phyloP scores from a whole-genome alignment of 2,113 vertebrate species.

The Epinephelus moara region DNA sequence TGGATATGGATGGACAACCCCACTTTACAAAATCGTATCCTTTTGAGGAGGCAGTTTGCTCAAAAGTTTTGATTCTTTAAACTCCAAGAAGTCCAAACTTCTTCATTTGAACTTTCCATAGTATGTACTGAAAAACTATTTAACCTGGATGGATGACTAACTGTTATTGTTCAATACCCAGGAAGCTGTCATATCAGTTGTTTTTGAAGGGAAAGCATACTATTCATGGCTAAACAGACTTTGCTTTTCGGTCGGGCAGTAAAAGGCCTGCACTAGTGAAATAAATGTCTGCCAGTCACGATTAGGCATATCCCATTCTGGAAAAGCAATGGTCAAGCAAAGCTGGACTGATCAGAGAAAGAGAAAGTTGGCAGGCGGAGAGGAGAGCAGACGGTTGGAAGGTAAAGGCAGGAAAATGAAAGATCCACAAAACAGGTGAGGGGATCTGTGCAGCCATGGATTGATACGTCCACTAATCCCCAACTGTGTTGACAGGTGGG shows the following conservation, averaged over 20 bases:
- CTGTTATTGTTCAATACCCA: neutral
- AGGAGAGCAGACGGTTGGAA: slow-evolving; percentile 64
- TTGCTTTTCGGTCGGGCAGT: slow-evolving; percentile 9
- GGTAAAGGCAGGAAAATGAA: slow-evolving; percentile 51
- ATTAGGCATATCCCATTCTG: slow-evolving; percentile 22
- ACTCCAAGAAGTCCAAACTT: too few species aligned
- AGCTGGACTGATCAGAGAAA: slow-evolving; percentile 44
- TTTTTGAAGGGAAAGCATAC: neutral
- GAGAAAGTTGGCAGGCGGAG: slow-evolving; percentile 53
- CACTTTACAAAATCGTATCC: too few species aligned
- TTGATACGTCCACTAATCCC: slow-evolving; percentile 68
- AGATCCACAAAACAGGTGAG: slow-evolving; percentile 52
- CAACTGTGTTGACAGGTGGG: slow-evolving; percentile 65
- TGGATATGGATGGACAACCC: too few species aligned
- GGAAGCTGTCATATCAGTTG: neutral
- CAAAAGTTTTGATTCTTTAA: too few species aligned
- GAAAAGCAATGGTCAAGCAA: slow-evolving; percentile 43
- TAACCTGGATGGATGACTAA: neutral
- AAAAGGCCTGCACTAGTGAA: slow-evolving; percentile 1
- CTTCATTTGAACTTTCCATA: too few species aligned
- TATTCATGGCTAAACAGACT: neutral
- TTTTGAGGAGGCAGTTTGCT: too few species aligned
- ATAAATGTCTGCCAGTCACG: slow-evolving; percentile 29
- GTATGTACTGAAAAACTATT: too few species aligned
- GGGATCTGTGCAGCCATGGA: slow-evolving; percentile 62